phyloP scores from a whole-genome alignment of 2,888 invertebrate species.

The Ophraella communa region DNA sequence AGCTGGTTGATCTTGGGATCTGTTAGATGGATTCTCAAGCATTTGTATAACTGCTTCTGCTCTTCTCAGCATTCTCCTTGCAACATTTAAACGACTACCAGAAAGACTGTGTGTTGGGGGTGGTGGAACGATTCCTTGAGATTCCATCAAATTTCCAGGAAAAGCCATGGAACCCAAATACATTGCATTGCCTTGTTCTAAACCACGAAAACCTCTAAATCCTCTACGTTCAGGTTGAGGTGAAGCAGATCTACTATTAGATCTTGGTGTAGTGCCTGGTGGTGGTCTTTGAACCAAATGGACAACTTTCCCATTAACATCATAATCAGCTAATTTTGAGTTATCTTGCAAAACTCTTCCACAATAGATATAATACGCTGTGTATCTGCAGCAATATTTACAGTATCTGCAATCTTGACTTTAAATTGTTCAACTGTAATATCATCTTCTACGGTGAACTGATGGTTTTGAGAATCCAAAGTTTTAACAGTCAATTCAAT shows the following conservation, averaged over 20 bases:
- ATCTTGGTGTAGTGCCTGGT: conserved; percentile 60
- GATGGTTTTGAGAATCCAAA: conserved; percentile 85
- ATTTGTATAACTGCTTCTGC: conserved; percentile 60
- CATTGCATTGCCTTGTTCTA: conserved; percentile 61
- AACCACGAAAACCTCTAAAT: conserved; percentile 41
- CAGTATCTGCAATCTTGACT: conserved; percentile 76
- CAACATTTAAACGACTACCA: conserved; percentile 62
- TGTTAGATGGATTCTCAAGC: conserved; percentile 58
- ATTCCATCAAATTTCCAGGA: conserved; percentile 61
- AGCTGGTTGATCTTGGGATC: conserved; percentile 46
- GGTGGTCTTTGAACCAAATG: conserved; percentile 91
- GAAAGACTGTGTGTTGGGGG: conserved; percentile 63
- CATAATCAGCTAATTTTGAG: conserved; percentile 83
- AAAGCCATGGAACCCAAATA: conserved; percentile 67
- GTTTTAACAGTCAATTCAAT: conserved; percentile 89
- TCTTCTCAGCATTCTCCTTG: conserved; percentile 61
- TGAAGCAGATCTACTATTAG: conserved; percentile 45
- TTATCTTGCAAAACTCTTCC: conserved; percentile 93
- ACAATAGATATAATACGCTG: conserved; percentile 93
- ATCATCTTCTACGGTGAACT: conserved; percentile 82
- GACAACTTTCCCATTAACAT: conserved; percentile 89
- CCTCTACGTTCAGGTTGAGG: conserved; percentile 48
- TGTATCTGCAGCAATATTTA: conserved; percentile 79
- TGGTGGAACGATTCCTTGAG: conserved; percentile 60
- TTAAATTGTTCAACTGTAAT: conserved; percentile 84